Percentiles rank a stretch among this genome's conserved stretches.
Evolutionary conservation across 2,888 invertebrate species (phyloP).

Genomic region (Bombylius discolor): DNA sequence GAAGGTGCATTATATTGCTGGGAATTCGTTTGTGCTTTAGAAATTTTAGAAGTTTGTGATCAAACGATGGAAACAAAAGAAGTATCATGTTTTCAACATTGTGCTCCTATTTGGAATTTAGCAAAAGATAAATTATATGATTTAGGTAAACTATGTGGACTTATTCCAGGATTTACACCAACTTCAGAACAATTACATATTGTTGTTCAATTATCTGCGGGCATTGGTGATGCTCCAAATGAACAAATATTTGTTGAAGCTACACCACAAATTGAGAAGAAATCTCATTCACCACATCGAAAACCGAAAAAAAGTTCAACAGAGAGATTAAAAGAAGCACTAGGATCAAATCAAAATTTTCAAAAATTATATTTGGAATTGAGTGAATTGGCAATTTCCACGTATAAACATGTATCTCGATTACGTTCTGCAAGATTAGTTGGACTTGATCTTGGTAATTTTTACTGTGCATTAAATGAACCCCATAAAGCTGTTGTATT

Average conservation of each 20-base stretch:
- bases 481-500: conserved; percentile 83
- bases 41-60: conserved; percentile 74
- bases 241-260: conserved; percentile 26
- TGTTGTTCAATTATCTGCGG: conserved; percentile 80
- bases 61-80: conserved; percentile 51
- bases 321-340: conserved; percentile 74
- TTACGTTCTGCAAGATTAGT: conserved; percentile 71
- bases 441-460: conserved; percentile 77
- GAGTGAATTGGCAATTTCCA: conserved; percentile 89
- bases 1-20: conserved; percentile 82
- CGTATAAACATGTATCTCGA: conserved; percentile 85
- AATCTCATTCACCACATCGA: conserved; percentile 39
- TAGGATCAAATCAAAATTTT: conserved; percentile 80
- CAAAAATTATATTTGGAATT: conserved; percentile 84
- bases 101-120: conserved; percentile 76
- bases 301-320: conserved; percentile 45
- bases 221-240: conserved; percentile 67
- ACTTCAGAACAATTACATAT: conserved; percentile 80
- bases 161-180: conserved; percentile 70
- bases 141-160: conserved; percentile 78
- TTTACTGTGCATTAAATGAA: conserved; percentile 76
- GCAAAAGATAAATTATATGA: conserved; percentile 66
- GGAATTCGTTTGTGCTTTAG: conserved; percentile 83
- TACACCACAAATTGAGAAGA: conserved; percentile 25
- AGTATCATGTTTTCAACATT: conserved; percentile 65